Percentiles rank a stretch among this genome's conserved stretches.
Evolutionary conservation across 1,140 invertebrate genomes (phyloP).

Genomic region (Coboldia fuscipes): DNA sequence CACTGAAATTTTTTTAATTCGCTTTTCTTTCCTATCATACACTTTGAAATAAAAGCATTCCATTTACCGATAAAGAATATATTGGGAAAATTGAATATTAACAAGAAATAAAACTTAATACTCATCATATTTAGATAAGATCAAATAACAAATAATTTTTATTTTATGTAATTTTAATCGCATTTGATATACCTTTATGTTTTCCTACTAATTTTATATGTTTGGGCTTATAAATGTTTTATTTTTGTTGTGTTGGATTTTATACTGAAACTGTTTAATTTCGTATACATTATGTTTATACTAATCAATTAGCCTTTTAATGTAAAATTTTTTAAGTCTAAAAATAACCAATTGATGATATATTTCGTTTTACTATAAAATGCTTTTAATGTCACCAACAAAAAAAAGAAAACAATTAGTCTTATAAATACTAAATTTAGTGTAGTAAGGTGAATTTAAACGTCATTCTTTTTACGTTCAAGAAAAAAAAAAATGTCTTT

Average conservation of each 20-base stretch:
- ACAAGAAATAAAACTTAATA: background rate
- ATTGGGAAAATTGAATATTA: background rate
- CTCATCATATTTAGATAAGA: background rate
- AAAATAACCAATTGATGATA: background rate
- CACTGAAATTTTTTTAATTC: slow-evolving; percentile 14
- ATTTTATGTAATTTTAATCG: too few relatives aligned
- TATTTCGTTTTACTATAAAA: background rate
- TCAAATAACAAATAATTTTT: background rate
- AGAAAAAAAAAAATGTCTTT: too few relatives aligned
- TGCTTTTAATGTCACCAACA: background rate
- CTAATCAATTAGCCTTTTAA: background rate
- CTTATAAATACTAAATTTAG: too few relatives aligned
- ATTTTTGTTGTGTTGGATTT: background rate
- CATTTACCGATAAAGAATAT: background rate
- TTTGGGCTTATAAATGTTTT: background rate
- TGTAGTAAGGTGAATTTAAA: too few relatives aligned
- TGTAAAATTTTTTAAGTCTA: background rate
- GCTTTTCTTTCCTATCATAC: slow-evolving; percentile 13
- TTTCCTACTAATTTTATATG: background rate
- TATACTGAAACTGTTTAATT: background rate
- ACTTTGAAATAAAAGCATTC: slow-evolving; percentile 10
- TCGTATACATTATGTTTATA: background rate
- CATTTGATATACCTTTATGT: too few relatives aligned
- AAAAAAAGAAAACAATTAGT: too few relatives aligned
- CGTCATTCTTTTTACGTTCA: too few relatives aligned